phyloP scores from a whole-genome alignment of 2,113 vertebrate genomes.

The Axis porcinus region DNA sequence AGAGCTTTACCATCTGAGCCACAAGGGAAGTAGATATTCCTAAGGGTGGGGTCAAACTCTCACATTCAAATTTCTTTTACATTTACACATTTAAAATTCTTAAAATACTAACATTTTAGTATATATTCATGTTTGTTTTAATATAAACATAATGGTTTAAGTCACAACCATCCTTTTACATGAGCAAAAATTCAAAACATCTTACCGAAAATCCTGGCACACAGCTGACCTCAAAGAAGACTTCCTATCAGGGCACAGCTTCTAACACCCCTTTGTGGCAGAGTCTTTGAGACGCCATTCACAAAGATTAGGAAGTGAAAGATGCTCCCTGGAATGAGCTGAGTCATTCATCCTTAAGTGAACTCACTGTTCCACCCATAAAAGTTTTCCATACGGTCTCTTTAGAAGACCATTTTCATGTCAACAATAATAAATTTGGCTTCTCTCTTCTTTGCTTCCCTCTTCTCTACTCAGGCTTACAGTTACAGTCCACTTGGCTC shows the following conservation, averaged over 20 bases:
- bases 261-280: background rate
- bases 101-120: background rate
- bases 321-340: background rate
- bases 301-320: background rate
- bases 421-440: background rate
- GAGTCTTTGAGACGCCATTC: background rate
- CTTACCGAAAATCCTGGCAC: background rate
- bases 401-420: background rate
- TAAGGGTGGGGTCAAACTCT: background rate
- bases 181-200: background rate
- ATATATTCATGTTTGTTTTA: background rate
- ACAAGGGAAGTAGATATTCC: background rate
- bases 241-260: background rate
- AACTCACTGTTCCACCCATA: background rate
- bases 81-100: background rate
- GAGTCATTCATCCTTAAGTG: background rate
- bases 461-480: background rate
- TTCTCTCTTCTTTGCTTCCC: background rate
- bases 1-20: too few species aligned
- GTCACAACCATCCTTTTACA: background rate
- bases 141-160: background rate
- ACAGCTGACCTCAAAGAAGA: background rate
- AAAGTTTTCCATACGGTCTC: background rate
- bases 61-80: background rate
- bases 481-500: background rate